These are phyloP conservation scores for Tinea pellionella DNA, from an alignment of 2,888 invertebrate species.

Conservation along the genomic window DNA sequence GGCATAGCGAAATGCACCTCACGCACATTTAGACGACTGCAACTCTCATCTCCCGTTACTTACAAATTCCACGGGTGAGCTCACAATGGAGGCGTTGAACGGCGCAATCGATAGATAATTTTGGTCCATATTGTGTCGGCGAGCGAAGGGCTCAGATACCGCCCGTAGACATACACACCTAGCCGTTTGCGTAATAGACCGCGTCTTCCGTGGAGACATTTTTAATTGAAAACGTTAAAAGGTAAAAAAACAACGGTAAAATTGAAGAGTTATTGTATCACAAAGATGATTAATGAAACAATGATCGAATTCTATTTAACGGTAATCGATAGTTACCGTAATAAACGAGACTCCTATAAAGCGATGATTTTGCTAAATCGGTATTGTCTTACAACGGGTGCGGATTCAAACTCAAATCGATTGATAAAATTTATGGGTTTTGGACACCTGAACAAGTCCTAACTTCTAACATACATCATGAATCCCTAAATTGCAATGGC, in stretches of 20 bases:
- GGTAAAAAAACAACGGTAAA: conserved; percentile 5
- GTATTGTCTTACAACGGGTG: conserved; percentile 23
- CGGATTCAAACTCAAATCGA: conserved; percentile 32
- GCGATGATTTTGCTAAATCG: conserved; percentile 20
- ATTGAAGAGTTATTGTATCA: background rate
- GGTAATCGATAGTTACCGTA: background rate
- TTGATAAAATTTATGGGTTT: conserved; percentile 33
- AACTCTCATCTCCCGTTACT: conserved; percentile 50
- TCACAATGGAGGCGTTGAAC: conserved; percentile 41
- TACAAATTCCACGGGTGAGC: conserved; percentile 42
- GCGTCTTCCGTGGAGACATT: background rate
- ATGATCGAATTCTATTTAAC: background rate
- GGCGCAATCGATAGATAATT: conserved; percentile 45
- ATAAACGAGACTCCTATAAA: background rate
- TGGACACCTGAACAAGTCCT: conserved; percentile 11
- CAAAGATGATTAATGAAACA: conserved; percentile 9
- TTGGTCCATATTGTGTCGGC: conserved; percentile 40
- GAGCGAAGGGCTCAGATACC: conserved; percentile 20
- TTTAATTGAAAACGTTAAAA: conserved; percentile 13
- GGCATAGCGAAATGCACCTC: conserved; percentile 43
- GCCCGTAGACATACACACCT: background rate
- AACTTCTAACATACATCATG: conserved; percentile 11
- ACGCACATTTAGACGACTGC: conserved; percentile 42
- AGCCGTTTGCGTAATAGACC: conserved; percentile 4
- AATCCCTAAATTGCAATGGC: conserved; percentile 8